Percentiles rank a stretch among this genome's conserved stretches.
phyloP scores from a whole-genome alignment of 2,113 vertebrate species.

The Pseudopodoces humilis region DNA sequence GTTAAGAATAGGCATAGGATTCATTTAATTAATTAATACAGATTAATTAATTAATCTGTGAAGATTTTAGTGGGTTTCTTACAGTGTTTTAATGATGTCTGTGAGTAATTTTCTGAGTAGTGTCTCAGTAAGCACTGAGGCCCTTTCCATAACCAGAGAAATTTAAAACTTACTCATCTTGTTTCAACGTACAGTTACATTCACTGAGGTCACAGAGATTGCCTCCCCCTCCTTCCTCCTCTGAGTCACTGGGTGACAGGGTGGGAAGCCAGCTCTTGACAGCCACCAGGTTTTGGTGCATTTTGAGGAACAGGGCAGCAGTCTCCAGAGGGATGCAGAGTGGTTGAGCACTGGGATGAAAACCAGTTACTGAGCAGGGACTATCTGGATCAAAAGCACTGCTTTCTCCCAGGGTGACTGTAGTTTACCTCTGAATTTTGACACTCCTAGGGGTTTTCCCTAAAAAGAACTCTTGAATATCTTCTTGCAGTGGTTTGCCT shows the following conservation, averaged over 20 bases:
- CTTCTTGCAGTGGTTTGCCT: neutral
- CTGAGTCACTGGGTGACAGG: neutral
- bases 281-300: neutral
- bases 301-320: neutral
- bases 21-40: neutral
- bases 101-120: neutral
- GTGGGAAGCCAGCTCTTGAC: neutral
- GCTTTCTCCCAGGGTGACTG: neutral
- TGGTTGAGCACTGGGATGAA: neutral
- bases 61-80: neutral
- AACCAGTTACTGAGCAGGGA: neutral
- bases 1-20: neutral
- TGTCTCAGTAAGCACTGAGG: neutral
- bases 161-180: neutral
- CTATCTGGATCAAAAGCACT: rapidly evolving
- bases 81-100: neutral
- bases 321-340: neutral
- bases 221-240: neutral
- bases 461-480: neutral
- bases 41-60: neutral
- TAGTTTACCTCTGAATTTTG: neutral
- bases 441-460: neutral
- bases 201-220: neutral
- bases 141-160: neutral
- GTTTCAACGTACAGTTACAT: neutral